A percentile compares a stretch with the other conserved stretches of the same genome.
These are phyloP conservation scores for Oncorhynchus clarkii DNA, from an alignment of 2,113 vertebrate species.

Conservation along the genomic window DNA sequence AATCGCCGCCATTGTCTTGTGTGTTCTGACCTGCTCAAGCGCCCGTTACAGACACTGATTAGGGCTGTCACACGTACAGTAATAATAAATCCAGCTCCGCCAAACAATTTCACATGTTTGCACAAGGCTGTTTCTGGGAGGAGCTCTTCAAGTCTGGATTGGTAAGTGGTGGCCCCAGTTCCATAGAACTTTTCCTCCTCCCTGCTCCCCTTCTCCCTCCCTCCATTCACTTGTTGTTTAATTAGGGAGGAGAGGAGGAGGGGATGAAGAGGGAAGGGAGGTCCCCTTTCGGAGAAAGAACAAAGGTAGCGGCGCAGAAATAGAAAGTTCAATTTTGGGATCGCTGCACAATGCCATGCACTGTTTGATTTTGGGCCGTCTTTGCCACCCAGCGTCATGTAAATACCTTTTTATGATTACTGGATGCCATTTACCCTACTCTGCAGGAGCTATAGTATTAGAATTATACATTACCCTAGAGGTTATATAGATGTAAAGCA, in stretches of 20 bases:
- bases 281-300: slow-evolving; percentile 42
- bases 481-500: background rate
- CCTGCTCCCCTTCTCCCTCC: slow-evolving; percentile 30
- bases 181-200: slow-evolving; percentile 32
- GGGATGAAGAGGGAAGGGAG: slow-evolving; percentile 26
- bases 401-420: no score
- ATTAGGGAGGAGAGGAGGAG: slow-evolving; percentile 48
- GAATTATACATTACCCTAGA: background rate
- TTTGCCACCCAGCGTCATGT: no score
- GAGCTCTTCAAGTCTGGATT: slow-evolving; percentile 27
- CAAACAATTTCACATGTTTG: slow-evolving; percentile 19
- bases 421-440: no score
- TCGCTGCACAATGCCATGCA: slow-evolving; percentile 56
- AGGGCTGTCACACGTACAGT: slow-evolving; percentile 33
- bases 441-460: no score
- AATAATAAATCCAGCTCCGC: slow-evolving; percentile 23
- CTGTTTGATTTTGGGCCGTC: slow-evolving; percentile 34
- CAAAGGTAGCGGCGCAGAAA: slow-evolving; percentile 56
- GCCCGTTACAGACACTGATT: slow-evolving; percentile 29
- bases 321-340: slow-evolving; percentile 58
- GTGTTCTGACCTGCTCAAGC: slow-evolving; percentile 16
- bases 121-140: background rate
- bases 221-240: slow-evolving; percentile 49
- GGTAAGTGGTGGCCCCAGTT: background rate
- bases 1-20: slow-evolving; percentile 26